A percentile compares a stretch with the other conserved stretches of the same genome.
phyloP scores from a whole-genome alignment of 2,113 vertebrate species.

The Ochotona princeps region DNA sequence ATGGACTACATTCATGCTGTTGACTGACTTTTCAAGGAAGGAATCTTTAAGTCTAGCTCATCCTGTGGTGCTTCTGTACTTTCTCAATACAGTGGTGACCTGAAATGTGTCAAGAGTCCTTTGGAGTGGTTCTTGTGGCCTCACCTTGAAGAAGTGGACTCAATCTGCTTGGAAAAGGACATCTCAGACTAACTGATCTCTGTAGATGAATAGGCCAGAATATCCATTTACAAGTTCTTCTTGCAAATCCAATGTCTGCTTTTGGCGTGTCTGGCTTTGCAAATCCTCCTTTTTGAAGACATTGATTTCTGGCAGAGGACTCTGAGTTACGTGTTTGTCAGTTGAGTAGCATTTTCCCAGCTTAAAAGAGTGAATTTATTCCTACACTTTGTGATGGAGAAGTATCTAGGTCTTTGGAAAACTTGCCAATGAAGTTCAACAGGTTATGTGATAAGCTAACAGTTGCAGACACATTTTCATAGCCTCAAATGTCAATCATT shows the following conservation, averaged over 20 bases:
- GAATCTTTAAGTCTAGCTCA: slow-evolving; percentile 2
- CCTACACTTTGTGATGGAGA: background rate
- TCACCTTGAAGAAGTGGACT: background rate
- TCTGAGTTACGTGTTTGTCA: slow-evolving; percentile 32
- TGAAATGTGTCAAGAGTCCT: background rate
- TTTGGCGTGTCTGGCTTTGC: slow-evolving; percentile 7
- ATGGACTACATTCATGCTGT: background rate
- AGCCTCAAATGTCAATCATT: slow-evolving; percentile 9
- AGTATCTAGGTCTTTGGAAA: slow-evolving; percentile 1
- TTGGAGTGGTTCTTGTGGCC: background rate
- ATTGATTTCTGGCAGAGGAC: slow-evolving; percentile 1
- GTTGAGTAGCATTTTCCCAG: background rate
- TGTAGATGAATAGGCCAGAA: background rate
- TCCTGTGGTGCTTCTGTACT: background rate
- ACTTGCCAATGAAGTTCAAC: slow-evolving; percentile 9
- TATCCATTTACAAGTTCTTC: background rate
- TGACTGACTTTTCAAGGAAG: slow-evolving; percentile 41
- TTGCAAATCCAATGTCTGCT: slow-evolving; percentile 34
- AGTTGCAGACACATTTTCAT: slow-evolving; percentile 42
- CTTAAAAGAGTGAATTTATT: slow-evolving; percentile 37
- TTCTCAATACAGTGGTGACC: background rate
- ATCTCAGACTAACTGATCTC: background rate
- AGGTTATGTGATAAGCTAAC: slow-evolving; percentile 33
- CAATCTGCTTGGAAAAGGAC: background rate
- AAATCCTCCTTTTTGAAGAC: background rate